These are phyloP conservation scores for Bellardia pandia DNA, from an alignment of 2,888 invertebrate genomes.

Conservation along the genomic window DNA sequence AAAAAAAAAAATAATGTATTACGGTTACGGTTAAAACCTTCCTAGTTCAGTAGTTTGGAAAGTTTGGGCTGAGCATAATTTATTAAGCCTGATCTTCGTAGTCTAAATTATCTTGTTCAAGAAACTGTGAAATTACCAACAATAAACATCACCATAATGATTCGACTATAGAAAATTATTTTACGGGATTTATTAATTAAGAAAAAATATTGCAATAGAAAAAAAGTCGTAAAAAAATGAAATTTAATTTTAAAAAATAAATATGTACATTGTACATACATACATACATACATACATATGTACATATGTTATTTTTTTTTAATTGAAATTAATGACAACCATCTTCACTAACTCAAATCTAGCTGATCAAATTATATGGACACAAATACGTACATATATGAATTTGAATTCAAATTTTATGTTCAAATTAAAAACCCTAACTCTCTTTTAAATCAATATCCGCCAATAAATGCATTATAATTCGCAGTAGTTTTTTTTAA, in stretches of 20 bases:
- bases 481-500: too few species aligned
- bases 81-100: constrained; percentile 54
- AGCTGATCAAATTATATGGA: too few species aligned
- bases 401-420: too few species aligned
- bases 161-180: constrained; percentile 50
- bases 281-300: too few species aligned
- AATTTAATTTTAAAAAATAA: neutral
- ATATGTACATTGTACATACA: too few species aligned
- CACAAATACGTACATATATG: too few species aligned
- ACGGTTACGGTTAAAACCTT: constrained; percentile 67
- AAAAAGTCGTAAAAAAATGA: neutral
- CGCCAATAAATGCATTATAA: too few species aligned
- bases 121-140: constrained; percentile 71
- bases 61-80: constrained; percentile 54
- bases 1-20: constrained; percentile 31
- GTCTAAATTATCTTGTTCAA: constrained; percentile 67
- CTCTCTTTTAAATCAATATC: too few species aligned
- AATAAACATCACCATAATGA: constrained; percentile 47
- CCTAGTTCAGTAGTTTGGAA: constrained; percentile 69
- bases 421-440: too few species aligned
- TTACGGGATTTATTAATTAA: constrained; percentile 49
- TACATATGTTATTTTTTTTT: too few species aligned
- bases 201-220: neutral
- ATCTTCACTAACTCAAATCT: too few species aligned
- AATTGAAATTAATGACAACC: too few species aligned